These are phyloP conservation scores for Papilio dardanus DNA, from an alignment of 1,140 invertebrate genomes.

Conservation along the genomic window DNA sequence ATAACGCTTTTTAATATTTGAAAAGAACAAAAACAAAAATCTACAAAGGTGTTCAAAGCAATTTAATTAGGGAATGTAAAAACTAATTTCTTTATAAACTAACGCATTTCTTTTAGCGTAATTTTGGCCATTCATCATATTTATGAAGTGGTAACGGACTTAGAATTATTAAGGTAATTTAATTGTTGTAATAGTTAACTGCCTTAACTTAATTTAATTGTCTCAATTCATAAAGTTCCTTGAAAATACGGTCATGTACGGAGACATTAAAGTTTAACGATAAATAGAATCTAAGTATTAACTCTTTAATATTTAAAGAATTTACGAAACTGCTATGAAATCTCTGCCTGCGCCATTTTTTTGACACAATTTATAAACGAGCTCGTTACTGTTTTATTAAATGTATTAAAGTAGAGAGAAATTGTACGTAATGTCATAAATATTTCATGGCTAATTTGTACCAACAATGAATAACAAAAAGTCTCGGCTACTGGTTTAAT, in stretches of 20 bases:
- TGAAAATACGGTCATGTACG: not conserved
- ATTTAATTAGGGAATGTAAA: not conserved
- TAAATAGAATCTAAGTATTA: not conserved
- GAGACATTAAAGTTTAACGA: not conserved
- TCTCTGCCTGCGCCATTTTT: slow-evolving; percentile 23
- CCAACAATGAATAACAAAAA: slow-evolving; percentile 28
- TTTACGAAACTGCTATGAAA: not conserved
- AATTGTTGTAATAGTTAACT: not conserved
- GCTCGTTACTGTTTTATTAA: slow-evolving; percentile 37
- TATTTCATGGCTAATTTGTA: slow-evolving; percentile 36
- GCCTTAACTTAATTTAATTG: not conserved
- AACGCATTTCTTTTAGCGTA: not conserved
- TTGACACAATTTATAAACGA: slow-evolving; percentile 35
- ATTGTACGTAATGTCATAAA: slow-evolving; percentile 35
- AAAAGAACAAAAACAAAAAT: not conserved
- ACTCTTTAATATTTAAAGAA: not conserved
- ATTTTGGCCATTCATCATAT: no score
- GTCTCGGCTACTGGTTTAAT: slow-evolving; percentile 23
- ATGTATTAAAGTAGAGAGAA: slow-evolving; percentile 34
- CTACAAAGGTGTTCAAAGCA: not conserved
- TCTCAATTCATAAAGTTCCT: not conserved
- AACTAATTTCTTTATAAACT: not conserved
- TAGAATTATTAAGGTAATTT: not conserved
- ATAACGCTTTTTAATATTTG: slow-evolving; percentile 12
- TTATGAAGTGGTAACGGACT: not conserved